Base-by-base conservation (phyloP, 2,113 vertebrate genomes). In the Hippopotamus amphibius region DNA sequence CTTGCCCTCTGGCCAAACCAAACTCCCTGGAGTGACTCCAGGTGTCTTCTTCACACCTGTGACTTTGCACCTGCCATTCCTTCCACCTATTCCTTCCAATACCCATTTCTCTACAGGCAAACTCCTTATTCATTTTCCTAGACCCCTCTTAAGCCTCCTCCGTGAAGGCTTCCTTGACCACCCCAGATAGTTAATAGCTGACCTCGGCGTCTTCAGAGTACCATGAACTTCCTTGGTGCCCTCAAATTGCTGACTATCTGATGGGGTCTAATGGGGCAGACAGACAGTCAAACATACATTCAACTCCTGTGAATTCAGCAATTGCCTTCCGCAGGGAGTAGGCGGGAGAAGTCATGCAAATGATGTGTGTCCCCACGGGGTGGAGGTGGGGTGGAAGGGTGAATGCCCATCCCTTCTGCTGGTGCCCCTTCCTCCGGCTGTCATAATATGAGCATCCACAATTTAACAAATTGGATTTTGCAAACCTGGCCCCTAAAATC, bases 361-460 rank as follows among this genome's bases (percentile, higher is more conserved):
- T 7, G 8, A 7, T 7, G 21, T 65, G 59, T 15, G 61, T 63
- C 33, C 6, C 11, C 43, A 15, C 0, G 0, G 11, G 48, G 69
- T 65, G 41, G 84, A 6, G 12, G 72, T 7, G 30, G 37, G 22
- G 6, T 55, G 24, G n/a, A 15, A 53, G 41, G 33, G 9, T 53
- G 33, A 37, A 24, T n/a, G 28, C 0, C 33, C 0, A 0, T 61
- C 22, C 46, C 61, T 16, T 55, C 69, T 66, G 50, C 43, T 63
- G 13, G 19, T n/a, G 6, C 57, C 14, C 10, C 55, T 79, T 66
- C 28, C 88, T 79, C 4, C 0, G 46, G 28, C 41, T 57, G 22
- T 50, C 7, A 0, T 26, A 26, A 22, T 55, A 19, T 53, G 37
- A 21, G 17, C 57, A 30, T 82, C 57, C 59, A 61, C 10, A 28